Evolutionary conservation across 1,140 invertebrate genomes (phyloP).

Genomic region (Prorops nasuta): DNA sequence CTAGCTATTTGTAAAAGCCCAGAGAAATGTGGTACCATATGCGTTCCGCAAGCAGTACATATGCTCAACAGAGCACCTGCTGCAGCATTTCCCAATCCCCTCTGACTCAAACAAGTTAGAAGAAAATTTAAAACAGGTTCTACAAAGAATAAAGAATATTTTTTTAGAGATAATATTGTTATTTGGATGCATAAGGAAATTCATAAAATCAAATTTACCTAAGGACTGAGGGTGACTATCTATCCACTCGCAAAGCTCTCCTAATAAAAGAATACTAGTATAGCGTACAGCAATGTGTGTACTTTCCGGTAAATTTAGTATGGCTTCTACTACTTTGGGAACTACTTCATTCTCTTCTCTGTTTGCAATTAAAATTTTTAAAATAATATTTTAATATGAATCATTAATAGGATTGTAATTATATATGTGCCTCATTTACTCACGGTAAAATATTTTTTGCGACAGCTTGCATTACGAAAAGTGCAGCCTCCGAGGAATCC

Average conservation of each 20-base stretch:
- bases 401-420: not conserved
- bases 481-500: conserved; percentile 90
- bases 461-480: conserved; percentile 94
- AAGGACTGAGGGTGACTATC: conserved; percentile 80
- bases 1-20: conserved; percentile 79
- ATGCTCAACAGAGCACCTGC: conserved; percentile 73
- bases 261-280: conserved; percentile 86
- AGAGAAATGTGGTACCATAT: conserved; percentile 79
- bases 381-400: conserved; percentile 1
- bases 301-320: conserved; percentile 79
- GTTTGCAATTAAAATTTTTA: conserved; percentile 15
- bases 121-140: conserved; percentile 81
- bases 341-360: conserved; percentile 91
- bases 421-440: conserved; percentile 58
- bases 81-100: conserved; percentile 72
- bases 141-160: conserved; percentile 36
- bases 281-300: conserved; percentile 86
- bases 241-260: conserved; percentile 95
- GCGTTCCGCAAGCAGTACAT: conserved; percentile 75
- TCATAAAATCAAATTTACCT: conserved; percentile 50
- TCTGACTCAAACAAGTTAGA: conserved; percentile 70
- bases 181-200: not conserved
- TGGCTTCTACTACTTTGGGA: conserved; percentile 88
- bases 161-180: not conserved
- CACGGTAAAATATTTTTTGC: conserved; percentile 95